Percentiles rank a stretch among this genome's conserved stretches.
Conservation (phyloP, 1,140 invertebrate genomes). For the Lineus longissimus region DNA sequence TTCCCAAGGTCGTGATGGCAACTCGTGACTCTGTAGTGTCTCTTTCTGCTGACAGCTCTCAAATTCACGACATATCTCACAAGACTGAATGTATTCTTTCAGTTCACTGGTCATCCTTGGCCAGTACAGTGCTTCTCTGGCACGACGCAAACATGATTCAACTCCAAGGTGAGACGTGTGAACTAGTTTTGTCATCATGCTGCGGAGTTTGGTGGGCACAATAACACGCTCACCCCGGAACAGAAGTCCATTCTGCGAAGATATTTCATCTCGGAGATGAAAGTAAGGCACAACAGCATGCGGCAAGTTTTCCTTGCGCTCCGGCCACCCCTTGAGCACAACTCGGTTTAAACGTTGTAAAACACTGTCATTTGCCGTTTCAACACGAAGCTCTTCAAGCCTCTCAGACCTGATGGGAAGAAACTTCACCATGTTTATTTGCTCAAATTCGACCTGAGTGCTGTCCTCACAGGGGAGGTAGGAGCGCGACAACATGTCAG, state of each 20-base stretch:
- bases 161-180: conserved; percentile 17
- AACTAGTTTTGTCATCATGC: conserved; percentile 12
- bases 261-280: conserved; percentile 6
- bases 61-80: conserved; percentile 16
- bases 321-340: neutral
- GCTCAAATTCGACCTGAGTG: no score
- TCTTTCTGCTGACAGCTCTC: conserved; percentile 15
- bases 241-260: conserved; percentile 11
- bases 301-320: neutral
- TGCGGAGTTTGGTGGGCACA: conserved; percentile 10
- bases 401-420: neutral
- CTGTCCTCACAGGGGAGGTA: neutral
- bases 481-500: no score
- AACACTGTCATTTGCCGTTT: neutral
- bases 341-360: neutral
- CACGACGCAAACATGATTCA: conserved; percentile 7
- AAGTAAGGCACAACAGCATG: neutral
- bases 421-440: neutral
- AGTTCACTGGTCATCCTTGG: conserved; percentile 12
- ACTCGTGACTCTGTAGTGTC: conserved; percentile 13
- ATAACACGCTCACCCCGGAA: conserved; percentile 16
- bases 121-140: conserved; percentile 17
- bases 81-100: conserved; percentile 2
- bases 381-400: neutral
- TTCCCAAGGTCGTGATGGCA: conserved; percentile 12